Conservation (phyloP, 2,113 vertebrate genomes). For the Pomatostomus ruficeps region DNA sequence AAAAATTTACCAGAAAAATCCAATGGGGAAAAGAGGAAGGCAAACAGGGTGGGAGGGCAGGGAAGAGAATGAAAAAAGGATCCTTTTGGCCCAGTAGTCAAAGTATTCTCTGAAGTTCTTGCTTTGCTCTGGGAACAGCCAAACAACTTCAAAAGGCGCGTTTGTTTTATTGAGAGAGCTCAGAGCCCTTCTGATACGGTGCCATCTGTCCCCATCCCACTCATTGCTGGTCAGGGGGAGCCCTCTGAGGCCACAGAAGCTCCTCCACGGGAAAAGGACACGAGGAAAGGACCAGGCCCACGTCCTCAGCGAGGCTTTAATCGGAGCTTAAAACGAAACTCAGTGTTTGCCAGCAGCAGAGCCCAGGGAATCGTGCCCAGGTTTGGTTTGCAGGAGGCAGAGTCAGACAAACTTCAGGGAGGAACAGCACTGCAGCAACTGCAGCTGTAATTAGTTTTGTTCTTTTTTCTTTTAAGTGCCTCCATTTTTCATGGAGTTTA, state of each 20-base stretch:
- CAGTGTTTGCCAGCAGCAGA: neutral
- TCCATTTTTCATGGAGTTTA: slow-evolving; percentile 1
- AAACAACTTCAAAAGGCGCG: slow-evolving; percentile 36
- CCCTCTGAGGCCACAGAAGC: neutral
- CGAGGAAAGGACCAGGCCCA: neutral
- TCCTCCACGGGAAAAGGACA: neutral
- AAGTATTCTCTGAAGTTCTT: slow-evolving; percentile 26
- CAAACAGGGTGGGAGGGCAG: neutral
- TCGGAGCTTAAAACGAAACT: neutral
- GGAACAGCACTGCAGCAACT: neutral
- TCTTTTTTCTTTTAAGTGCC: neutral
- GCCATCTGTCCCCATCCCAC: neutral
- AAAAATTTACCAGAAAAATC: neutral
- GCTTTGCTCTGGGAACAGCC: slow-evolving; percentile 28
- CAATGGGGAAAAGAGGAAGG: neutral
- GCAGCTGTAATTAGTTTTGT: neutral
- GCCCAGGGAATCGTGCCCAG: neutral
- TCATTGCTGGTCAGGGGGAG: neutral
- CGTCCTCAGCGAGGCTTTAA: neutral
- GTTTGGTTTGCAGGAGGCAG: neutral
- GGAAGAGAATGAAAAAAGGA: neutral
- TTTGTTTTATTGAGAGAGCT: neutral
- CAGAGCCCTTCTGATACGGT: neutral
- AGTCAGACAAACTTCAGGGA: neutral
- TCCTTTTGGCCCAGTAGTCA: neutral